Conservation (phyloP, 2,797 vertebrate species). For the Pseudocheirus occidentalis region DNA sequence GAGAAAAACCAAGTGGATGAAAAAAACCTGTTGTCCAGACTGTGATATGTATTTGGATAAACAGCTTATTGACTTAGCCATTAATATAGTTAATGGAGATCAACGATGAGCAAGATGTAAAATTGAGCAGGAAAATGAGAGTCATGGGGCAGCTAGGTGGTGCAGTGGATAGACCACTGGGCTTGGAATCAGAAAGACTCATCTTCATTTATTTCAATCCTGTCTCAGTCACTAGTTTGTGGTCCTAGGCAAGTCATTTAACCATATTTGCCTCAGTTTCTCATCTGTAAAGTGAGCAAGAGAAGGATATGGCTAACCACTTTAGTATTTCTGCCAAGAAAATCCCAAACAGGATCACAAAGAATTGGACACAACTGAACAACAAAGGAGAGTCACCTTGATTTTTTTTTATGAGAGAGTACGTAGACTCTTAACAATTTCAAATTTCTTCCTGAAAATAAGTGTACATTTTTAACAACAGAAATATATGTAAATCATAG, state of each 20-base stretch:
- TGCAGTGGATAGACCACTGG: too few relatives aligned
- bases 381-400: not conserved
- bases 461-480: not conserved
- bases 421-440: not conserved
- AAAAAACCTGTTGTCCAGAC: not conserved
- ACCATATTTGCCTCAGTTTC: not conserved
- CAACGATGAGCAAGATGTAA: not conserved
- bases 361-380: not conserved
- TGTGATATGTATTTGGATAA: too few relatives aligned
- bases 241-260: too few relatives aligned
- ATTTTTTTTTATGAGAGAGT: not conserved
- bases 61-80: not conserved
- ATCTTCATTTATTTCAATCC: not conserved
- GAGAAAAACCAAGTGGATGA: not conserved
- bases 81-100: not conserved
- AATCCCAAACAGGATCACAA: not conserved
- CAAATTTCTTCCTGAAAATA: not conserved
- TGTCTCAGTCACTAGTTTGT: too few relatives aligned
- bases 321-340: not conserved
- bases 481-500: not conserved
- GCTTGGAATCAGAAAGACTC: not conserved
- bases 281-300: not conserved
- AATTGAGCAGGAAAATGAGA: not conserved
- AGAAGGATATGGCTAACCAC: not conserved
- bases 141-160: not conserved